A percentile compares a stretch with the other conserved stretches of the same genome.
Evolutionary conservation across 1,140 invertebrate species (phyloP).

Genomic region (Diplogasteroides magnus): DNA sequence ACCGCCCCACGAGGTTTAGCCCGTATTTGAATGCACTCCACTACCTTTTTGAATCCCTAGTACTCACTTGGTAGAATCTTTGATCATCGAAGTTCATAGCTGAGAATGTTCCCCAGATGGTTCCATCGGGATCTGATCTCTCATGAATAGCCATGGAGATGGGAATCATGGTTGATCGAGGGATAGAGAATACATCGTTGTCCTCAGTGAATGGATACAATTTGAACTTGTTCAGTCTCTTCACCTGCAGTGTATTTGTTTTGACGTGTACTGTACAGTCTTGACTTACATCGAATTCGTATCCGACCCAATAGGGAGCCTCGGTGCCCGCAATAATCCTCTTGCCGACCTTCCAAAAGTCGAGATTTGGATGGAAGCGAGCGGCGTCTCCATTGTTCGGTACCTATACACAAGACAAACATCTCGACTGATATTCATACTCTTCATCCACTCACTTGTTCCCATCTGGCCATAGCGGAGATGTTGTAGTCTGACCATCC

Average conservation of each 20-base stretch:
- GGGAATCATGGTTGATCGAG: conserved; percentile 49
- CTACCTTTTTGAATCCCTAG: too few species aligned
- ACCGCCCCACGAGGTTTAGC: too few species aligned
- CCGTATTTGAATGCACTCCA: too few species aligned
- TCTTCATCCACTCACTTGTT: conserved; percentile 34
- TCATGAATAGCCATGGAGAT: conserved; percentile 55
- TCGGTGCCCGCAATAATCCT: conserved; percentile 50
- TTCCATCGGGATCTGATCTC: conserved; percentile 46
- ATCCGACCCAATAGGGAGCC: conserved; percentile 55
- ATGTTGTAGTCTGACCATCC: conserved; percentile 55
- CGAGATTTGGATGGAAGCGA: conserved; percentile 53
- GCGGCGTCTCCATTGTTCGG: conserved; percentile 48
- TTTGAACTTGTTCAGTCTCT: conserved; percentile 47
- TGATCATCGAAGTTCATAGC: conserved; percentile 55
- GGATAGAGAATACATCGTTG: conserved; percentile 47
- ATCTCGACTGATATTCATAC: background rate
- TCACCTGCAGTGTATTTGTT: conserved; percentile 33
- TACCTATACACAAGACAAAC: conserved; percentile 10
- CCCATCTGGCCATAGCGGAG: conserved; percentile 52
- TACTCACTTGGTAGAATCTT: conserved; percentile 46
- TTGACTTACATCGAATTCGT: conserved; percentile 51
- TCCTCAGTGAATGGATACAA: conserved; percentile 52
- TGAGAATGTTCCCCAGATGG: conserved; percentile 53
- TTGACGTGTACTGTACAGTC: background rate
- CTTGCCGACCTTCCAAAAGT: conserved; percentile 51